Evolutionary conservation across 2,797 vertebrate species (phyloP).

Genomic region (Enoplosus armatus): DNA sequence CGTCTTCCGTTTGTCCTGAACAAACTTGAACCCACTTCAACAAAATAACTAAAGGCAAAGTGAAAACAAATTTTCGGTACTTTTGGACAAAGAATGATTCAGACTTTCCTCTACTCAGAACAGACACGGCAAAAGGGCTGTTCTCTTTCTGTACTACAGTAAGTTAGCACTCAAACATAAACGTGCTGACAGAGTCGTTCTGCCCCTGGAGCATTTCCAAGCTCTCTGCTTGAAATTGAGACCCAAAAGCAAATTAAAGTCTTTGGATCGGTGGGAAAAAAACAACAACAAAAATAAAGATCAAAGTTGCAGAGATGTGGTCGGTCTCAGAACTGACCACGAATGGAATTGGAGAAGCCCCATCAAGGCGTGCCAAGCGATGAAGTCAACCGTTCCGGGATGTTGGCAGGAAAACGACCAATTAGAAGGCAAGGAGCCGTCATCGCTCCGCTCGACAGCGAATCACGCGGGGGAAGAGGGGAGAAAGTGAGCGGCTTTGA

Average conservation of each 20-base stretch:
- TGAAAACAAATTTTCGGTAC: neutral
- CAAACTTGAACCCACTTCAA: neutral
- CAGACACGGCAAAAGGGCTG: conserved; percentile 6
- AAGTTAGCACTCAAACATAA: conserved; percentile 8
- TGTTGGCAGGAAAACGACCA: conserved; percentile 63
- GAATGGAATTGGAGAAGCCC: conserved; percentile 51
- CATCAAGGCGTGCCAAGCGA: conserved; percentile 47
- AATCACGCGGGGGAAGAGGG: conserved; percentile 31
- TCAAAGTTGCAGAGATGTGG: conserved; percentile 56
- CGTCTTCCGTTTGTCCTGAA: neutral
- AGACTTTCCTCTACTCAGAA: conserved; percentile 16
- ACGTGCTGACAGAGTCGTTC: conserved; percentile 54
- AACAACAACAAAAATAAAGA: conserved; percentile 50
- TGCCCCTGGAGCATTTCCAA: conserved; percentile 27
- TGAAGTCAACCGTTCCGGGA: conserved; percentile 69
- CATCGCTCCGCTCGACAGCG: conserved; percentile 37
- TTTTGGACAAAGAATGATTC: neutral
- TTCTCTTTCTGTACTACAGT: conserved; percentile 5
- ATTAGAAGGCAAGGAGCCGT: conserved; percentile 59
- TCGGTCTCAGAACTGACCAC: conserved; percentile 56
- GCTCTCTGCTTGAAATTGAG: conserved; percentile 21
- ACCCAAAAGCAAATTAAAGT: conserved; percentile 33
- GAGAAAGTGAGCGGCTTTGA: conserved; percentile 44
- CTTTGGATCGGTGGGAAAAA: conserved; percentile 16
- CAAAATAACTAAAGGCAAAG: neutral